Base-by-base conservation (phyloP, 1,140 invertebrate genomes). In the Drosophila punjabiensis region DNA sequence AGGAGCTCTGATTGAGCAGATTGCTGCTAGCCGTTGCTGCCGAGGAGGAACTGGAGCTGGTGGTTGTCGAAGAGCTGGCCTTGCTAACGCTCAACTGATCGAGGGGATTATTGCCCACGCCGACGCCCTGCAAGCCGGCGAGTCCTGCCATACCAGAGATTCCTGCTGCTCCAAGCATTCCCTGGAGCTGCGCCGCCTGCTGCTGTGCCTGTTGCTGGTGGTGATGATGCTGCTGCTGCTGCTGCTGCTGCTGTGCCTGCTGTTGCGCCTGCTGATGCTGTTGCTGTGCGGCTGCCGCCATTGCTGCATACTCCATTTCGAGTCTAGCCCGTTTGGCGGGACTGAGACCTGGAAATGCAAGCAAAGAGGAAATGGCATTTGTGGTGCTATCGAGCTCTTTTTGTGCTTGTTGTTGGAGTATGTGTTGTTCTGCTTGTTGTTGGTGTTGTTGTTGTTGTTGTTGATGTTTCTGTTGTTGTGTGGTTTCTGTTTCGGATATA, bases 401-500 rank as follows among this genome's bases (percentile, higher is more conserved):
- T 73, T 84, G 84, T 73, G 87, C 82, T 56, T 88, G 52, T 64
- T 81, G 81, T 75, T 78, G 70, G 76, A 79, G 74, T 79, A 79
- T 28, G 76, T 87, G 83, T 77, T 85, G 82, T 87, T 88, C 80
- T 83, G 77, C 75, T 61, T 78, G 81, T 74, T 88, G 84, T 75
- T 82, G 81, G 35, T 78, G 69, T 67, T 84, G 68, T 64, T 71
- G 67, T 48, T 62, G 53, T 24, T 24, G 24, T 58, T 58, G 55
- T 24, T 58, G 53, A 24, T 56, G 33, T 77, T 75, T 35, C 33
- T 79, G 81, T 56, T 80, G 56, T 56, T 82, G 80, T 87, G 81
- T 73, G 76, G 89, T 67, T 66, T 96, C 96, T 93, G 97, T 97
- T 73, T 97, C 93, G 2, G 96, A 97, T 81, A 97, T 97, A 32